Evolutionary conservation across 2,888 invertebrate genomes (phyloP).

Genomic region (Catocala nupta): DNA sequence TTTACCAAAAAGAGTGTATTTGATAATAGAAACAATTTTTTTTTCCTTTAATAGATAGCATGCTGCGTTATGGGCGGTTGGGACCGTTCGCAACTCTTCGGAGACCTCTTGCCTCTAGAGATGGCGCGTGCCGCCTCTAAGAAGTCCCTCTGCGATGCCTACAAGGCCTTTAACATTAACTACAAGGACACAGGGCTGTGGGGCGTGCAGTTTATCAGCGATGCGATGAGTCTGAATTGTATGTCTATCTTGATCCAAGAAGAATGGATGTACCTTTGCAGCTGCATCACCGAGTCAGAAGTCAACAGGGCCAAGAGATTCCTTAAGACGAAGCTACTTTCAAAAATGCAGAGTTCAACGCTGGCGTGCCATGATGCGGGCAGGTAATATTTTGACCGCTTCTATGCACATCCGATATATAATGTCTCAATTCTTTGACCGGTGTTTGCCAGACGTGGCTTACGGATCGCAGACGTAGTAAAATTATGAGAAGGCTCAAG

Average conservation of each 20-base stretch:
- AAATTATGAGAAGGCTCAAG: too few relatives aligned
- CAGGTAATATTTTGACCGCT: too few relatives aligned
- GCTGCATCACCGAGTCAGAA: conserved; percentile 93
- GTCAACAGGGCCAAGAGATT: conserved; percentile 96
- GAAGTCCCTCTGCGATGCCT: conserved; percentile 93
- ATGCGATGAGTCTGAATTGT: conserved; percentile 90
- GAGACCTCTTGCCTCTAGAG: conserved; percentile 92
- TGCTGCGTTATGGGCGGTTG: conserved; percentile 92
- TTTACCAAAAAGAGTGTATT: not conserved
- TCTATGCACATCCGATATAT: too few relatives aligned
- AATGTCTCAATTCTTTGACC: too few relatives aligned
- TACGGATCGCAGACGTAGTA: too few relatives aligned
- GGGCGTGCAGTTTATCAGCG: conserved; percentile 94
- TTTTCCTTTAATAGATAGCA: too few relatives aligned
- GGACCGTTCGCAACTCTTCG: conserved; percentile 95
- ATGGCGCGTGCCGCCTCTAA: conserved; percentile 91
- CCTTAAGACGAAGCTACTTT: conserved; percentile 95
- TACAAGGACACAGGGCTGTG: conserved; percentile 99
- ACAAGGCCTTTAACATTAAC: conserved; percentile 97
- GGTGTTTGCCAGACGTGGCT: too few relatives aligned
- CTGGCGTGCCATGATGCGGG: conserved; percentile 94
- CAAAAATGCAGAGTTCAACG: conserved; percentile 95
- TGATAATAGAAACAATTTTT: too few relatives aligned
- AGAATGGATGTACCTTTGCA: conserved; percentile 95
- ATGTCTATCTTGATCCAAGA: conserved; percentile 91